Evolutionary conservation across 2,113 vertebrate species (phyloP).

Genomic region (Pantherophis guttatus): DNA sequence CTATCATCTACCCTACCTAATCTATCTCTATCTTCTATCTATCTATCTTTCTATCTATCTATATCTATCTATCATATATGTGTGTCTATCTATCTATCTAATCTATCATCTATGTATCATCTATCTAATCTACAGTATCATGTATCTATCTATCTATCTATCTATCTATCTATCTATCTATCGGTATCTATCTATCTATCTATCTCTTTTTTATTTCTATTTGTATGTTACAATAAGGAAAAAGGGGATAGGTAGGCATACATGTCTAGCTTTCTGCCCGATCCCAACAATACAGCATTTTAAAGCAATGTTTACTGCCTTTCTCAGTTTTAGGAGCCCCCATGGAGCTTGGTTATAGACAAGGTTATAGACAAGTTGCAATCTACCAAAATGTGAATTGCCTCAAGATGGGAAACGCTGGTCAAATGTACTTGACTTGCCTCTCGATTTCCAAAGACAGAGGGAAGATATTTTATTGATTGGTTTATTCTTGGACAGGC

Average conservation of each 20-base stretch:
- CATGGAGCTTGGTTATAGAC: background rate
- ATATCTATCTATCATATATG: no score
- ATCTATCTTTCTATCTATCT: no score
- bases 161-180: no score
- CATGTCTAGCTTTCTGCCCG: background rate
- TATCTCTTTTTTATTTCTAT: background rate
- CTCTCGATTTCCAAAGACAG: background rate
- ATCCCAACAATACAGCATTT: background rate
- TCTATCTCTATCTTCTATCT: background rate
- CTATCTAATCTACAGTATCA: no score
- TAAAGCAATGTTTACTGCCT: background rate
- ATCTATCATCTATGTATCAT: no score
- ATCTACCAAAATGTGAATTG: background rate
- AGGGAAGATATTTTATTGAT: background rate
- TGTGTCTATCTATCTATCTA: no score
- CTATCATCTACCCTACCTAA: no score
- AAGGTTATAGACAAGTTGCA: background rate
- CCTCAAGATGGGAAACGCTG: background rate
- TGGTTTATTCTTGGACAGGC: background rate
- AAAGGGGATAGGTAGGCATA: background rate
- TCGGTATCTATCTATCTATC: no score
- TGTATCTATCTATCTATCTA: no score
- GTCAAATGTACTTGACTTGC: background rate
- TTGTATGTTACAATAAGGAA: background rate
- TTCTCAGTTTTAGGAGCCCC: background rate